Evolutionary conservation across 2,888 invertebrate species (phyloP), one percentile per base, ranked within the genome.

Genomic region (Drosophila flavopinicola): DNA sequence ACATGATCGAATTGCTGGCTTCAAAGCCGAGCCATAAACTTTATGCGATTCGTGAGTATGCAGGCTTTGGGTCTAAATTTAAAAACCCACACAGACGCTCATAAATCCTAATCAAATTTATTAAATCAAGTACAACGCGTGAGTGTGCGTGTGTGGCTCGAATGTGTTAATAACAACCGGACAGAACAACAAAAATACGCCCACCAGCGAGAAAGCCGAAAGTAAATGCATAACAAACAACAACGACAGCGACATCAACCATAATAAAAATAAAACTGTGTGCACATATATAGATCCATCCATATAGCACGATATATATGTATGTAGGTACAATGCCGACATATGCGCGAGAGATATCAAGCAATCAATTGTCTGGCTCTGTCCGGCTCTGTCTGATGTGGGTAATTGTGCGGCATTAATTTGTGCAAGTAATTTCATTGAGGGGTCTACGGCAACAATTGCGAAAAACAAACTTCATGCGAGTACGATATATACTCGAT

Each of bases 71-170:
- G n/a, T 49, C 32, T 48, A 53, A 73, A 70, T 61, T 57, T 59
- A 47, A 57, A 60, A 57, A 45, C 82, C 52, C 60, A 66, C 67
- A 63, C 60, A 66, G 66, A 63, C 63, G 64, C 69, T 73, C 76
- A 76, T 88, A 84, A 89, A 87, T 88, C 80, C 74, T 87, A 89
- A 88, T 88, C 79, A 85, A 87, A 75, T 89, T 88, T 84, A 89
- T 87, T 74, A 89, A 88, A 89, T 89, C 88, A 89, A 87, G 83
- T 79, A 59, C 71, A 54, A 38, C 32, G 49, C 25, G 33, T 45
- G 59, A 27, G 29, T 37, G 35, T 25, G 23, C 41, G 6, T n/a
- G 13, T 4, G 13, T n/a, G 37, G 27, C n/a, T 54, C 33, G 33
- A 59, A 58, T 75, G 73, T 79, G 75, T 83, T 75, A 75, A 83